Percentiles rank a stretch among this genome's conserved stretches.
Evolutionary conservation across 2,113 vertebrate species (phyloP).

Genomic region (Catharus minimus): DNA sequence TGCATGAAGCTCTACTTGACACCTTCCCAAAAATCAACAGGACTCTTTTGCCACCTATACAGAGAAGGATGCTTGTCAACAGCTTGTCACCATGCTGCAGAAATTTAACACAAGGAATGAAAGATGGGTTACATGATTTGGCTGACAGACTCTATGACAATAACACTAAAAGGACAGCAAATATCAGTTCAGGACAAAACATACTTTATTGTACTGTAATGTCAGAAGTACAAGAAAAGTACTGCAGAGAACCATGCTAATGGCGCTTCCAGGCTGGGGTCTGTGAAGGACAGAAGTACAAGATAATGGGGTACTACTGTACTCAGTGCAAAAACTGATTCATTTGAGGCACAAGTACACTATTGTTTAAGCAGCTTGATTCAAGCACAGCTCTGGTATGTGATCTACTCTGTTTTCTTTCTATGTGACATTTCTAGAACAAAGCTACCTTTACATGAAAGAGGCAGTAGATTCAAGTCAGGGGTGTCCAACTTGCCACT

Average conservation of each 20-base stretch:
- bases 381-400: constrained; percentile 68
- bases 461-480: constrained; percentile 50
- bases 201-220: constrained; percentile 79
- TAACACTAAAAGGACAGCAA: neutral
- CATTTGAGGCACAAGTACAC: constrained; percentile 70
- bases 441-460: constrained; percentile 45
- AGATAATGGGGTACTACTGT: constrained; percentile 60
- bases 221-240: constrained; percentile 75
- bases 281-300: constrained; percentile 66
- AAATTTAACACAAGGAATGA: neutral
- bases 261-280: constrained; percentile 29
- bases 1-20: neutral
- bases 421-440: constrained; percentile 17
- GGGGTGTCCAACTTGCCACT: constrained; percentile 58
- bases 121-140: neutral
- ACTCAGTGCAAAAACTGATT: constrained; percentile 67
- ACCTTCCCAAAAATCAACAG: neutral
- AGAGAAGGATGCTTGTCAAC: neutral
- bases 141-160: neutral
- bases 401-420: constrained; percentile 54
- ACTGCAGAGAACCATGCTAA: constrained; percentile 75
- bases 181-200: constrained; percentile 73
- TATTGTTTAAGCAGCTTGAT: constrained; percentile 67
- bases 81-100: neutral
- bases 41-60: neutral